These are phyloP conservation scores for Zaprionus ornatus DNA, from an alignment of 1,140 invertebrate species.

Conservation along the genomic window DNA sequence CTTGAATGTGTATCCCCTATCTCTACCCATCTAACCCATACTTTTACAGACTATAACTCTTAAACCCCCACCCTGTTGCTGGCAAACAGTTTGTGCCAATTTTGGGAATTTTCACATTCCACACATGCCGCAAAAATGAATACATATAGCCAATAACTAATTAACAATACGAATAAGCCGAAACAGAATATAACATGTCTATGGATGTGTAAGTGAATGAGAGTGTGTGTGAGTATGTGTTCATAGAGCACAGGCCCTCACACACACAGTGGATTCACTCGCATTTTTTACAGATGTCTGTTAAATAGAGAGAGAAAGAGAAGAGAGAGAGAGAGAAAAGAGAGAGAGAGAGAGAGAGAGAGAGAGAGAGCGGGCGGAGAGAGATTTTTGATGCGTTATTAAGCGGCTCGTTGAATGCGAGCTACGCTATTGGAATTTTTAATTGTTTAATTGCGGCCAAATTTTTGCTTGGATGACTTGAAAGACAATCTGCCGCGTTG, in stretches of 20 bases:
- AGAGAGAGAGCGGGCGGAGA: not conserved
- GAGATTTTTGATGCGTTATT: constrained; percentile 68
- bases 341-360: not conserved
- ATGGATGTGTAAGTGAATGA: not conserved
- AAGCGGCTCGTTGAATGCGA: constrained; percentile 60
- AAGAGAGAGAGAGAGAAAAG: not conserved
- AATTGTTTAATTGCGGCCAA: constrained; percentile 75
- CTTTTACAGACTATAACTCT: not conserved
- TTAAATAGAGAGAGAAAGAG: not conserved
- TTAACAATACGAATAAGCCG: constrained; percentile 59
- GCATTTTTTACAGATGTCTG: constrained; percentile 1
- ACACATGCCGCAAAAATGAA: constrained; percentile 45
- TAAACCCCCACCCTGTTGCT: constrained; percentile 1
- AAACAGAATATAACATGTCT: constrained; percentile 1
- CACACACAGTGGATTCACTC: constrained; percentile 31
- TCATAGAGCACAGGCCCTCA: not conserved
- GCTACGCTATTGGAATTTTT: constrained; percentile 68
- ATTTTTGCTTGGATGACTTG: constrained; percentile 52
- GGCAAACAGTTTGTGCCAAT: constrained; percentile 40
- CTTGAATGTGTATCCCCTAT: constrained; percentile 1
- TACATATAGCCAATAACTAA: constrained; percentile 60
- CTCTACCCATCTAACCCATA: not conserved
- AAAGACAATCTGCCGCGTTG: constrained; percentile 58
- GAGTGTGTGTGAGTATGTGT: not conserved
- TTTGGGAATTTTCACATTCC: constrained; percentile 68